A percentile compares a stretch with the other conserved stretches of the same genome.
phyloP scores from a whole-genome alignment of 2,113 vertebrate species.

The Charina bottae region DNA sequence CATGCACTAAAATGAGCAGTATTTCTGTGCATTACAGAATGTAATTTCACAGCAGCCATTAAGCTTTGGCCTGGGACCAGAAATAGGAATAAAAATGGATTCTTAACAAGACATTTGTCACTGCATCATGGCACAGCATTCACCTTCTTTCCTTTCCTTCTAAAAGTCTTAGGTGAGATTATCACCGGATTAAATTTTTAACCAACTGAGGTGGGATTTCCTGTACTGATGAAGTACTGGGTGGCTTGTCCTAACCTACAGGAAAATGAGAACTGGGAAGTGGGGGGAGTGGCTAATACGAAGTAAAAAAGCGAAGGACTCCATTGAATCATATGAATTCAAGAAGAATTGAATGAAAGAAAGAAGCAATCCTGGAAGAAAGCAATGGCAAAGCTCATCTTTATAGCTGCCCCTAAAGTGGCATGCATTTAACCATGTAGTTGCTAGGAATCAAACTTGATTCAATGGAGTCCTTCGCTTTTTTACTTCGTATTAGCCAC shows the following conservation, averaged over 20 bases:
- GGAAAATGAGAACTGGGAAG: neutral
- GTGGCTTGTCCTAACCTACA: neutral
- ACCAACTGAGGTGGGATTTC: neutral
- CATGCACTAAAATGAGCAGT: neutral
- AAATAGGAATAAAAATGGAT: constrained; percentile 10
- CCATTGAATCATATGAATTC: too few relatives aligned
- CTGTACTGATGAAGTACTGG: neutral
- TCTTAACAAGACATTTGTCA: neutral
- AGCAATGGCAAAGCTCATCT: neutral
- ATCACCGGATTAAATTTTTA: neutral
- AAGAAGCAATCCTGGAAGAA: neutral
- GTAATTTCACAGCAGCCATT: constrained; percentile 18
- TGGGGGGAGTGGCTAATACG: too few relatives aligned
- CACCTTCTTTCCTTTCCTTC: neutral
- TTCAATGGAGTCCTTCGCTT: neutral
- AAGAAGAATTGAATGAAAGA: too few relatives aligned
- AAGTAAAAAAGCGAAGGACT: neutral
- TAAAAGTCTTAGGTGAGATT: neutral
- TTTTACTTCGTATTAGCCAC: neutral
- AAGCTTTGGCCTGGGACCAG: neutral
- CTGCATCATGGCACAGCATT: neutral
- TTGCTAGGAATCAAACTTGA: too few relatives aligned
- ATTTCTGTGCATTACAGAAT: neutral
- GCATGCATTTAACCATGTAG: neutral
- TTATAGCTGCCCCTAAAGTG: neutral